Conservation (phyloP, 2,888 invertebrate species). For the Gryllus longicercus region DNA sequence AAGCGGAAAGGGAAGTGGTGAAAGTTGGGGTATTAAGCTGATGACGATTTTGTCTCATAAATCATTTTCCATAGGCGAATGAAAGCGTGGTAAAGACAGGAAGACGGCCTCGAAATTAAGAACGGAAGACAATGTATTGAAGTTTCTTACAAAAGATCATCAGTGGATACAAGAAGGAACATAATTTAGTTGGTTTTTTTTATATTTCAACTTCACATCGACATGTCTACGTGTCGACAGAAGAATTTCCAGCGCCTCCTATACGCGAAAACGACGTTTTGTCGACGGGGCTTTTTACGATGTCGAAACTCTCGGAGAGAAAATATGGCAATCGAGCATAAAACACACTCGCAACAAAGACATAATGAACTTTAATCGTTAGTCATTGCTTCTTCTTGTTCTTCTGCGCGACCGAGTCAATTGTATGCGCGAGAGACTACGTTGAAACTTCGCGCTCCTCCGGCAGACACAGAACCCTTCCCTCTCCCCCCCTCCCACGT, state of each 20-base stretch:
- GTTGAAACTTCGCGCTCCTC: neutral
- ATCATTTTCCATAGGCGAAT: neutral
- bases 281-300: neutral
- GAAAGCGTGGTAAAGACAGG: neutral
- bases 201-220: neutral
- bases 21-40: neutral
- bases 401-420: neutral
- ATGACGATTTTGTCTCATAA: slow-evolving; percentile 17
- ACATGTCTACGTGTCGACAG: neutral
- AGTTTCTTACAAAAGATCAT: neutral
- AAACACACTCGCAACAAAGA: slow-evolving; percentile 25
- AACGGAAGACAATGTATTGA: slow-evolving; percentile 3
- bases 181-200: neutral
- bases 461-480: neutral
- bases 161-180: neutral
- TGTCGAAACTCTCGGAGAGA: neutral
- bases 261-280: neutral
- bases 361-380: slow-evolving; percentile 31
- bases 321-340: slow-evolving; percentile 4
- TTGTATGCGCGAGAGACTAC: neutral
- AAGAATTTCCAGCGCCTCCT: neutral
- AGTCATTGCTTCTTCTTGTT: slow-evolving; percentile 23
- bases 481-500: neutral
- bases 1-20: neutral
- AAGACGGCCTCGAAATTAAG: neutral